A percentile compares a stretch with the other conserved stretches of the same genome.
Conservation (phyloP, 2,888 invertebrate species). For the Ypsolopha sequella region DNA sequence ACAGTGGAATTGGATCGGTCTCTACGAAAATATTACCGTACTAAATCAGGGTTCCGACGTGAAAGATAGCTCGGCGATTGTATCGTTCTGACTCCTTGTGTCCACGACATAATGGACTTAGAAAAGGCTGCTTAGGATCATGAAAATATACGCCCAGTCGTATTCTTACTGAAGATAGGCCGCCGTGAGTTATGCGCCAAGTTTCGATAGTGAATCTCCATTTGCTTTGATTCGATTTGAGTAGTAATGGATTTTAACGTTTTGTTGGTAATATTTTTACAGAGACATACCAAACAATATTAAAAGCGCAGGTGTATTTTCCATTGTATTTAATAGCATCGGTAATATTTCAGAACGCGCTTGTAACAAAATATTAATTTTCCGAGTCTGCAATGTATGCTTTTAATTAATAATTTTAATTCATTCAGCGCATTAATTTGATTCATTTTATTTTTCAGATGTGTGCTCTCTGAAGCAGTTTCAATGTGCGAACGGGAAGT, state of each 20-base stretch:
- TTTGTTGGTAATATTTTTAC: too few species aligned
- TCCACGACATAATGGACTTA: conserved; percentile 41
- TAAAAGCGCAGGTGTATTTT: too few species aligned
- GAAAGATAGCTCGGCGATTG: conserved; percentile 32
- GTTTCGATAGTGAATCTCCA: conserved; percentile 36
- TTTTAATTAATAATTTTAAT: too few species aligned
- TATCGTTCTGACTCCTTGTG: conserved; percentile 32
- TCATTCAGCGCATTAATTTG: conserved; percentile 24
- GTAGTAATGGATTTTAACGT: too few species aligned
- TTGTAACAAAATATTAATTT: too few species aligned
- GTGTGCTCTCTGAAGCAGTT: conserved; percentile 80
- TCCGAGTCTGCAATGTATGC: too few species aligned
- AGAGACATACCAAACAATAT: too few species aligned
- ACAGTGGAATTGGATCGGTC: conserved; percentile 25
- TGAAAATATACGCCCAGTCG: conserved; percentile 30
- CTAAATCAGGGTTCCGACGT: conserved; percentile 39
- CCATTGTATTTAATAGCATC: too few species aligned
- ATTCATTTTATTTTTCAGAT: conserved; percentile 32
- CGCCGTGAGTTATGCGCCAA: conserved; percentile 39
- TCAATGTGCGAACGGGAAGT: conserved; percentile 78
- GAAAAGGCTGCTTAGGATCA: conserved; percentile 44
- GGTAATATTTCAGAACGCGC: too few species aligned
- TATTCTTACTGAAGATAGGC: conserved; percentile 24
- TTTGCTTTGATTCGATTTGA: conserved; percentile 9
- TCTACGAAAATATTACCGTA: conserved; percentile 34